Evolutionary conservation across 2,888 invertebrate species (phyloP), one percentile per base, ranked within the genome.

Genomic region (Phyllotreta striolata): DNA sequence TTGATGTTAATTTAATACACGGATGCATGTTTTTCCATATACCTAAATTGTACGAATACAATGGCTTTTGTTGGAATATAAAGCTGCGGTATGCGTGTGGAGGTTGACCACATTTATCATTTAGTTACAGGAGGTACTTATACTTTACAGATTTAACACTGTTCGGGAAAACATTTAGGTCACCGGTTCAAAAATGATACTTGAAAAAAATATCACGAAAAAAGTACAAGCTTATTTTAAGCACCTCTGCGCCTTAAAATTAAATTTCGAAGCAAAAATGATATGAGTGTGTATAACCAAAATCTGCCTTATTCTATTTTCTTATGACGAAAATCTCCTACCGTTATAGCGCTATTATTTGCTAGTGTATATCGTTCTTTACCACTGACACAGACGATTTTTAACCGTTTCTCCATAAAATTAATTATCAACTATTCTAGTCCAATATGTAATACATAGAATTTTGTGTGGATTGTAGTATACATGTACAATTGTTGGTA

Each of bases 231-330:
- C 87, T 87, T 87, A 86, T 86, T 87, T 86, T 85, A 84, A 87
- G 87, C 87, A 87, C 87, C 87, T 87, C 87, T 87, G 88, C 88
- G 88, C 88, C 88, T 88, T 88, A 88, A 86, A 59, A 86, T 85
- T 84, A 85, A 82, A 83, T 81, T 82, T 82, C 80, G 81, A 84
- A 83, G 81, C 78, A 80, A 83, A 79, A 80, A 81, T 81, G 81
- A 81, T 82, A 82, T 82, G 81, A 82, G 82, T 82, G 85, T 85
- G 85, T 85, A 84, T 85, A 85, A 85, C 85, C 85, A 85, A 86
- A 86, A 86, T 86, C 86, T 87, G 86, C 87, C 87, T 87, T 87
- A 87, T 86, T 87, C 86, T 86, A 86, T 85, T 86, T 85, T 85
- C 84, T 84, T 85, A 84, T 83, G 82, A 83, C 81, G 80, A 83